Evolutionary conservation across 2,888 invertebrate genomes (phyloP).

Genomic region (Ichneumoninae sp.): DNA sequence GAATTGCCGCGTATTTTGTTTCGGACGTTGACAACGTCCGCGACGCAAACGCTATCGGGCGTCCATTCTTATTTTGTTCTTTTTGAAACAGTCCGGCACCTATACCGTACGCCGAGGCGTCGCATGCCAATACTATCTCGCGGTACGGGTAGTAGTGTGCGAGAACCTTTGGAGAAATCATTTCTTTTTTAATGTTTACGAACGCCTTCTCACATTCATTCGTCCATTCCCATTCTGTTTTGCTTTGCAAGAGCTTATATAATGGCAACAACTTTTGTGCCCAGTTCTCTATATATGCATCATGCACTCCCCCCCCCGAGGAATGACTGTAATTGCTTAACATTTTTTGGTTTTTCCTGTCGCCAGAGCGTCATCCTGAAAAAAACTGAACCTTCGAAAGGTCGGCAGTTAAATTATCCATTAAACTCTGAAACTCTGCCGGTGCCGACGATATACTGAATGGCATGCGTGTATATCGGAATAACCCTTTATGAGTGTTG

Average conservation of each 20-base stretch:
- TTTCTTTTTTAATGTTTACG: constrained; percentile 15
- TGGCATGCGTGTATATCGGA: no score
- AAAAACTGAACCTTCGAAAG: no score
- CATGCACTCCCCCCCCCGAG: constrained; percentile 27
- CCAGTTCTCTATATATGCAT: constrained; percentile 31
- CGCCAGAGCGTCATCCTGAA: no score
- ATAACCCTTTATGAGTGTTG: no score
- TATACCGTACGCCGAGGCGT: constrained; percentile 33
- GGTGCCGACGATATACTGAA: no score
- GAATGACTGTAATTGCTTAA: constrained; percentile 3
- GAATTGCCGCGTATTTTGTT: constrained; percentile 29
- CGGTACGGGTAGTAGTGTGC: constrained; percentile 23
- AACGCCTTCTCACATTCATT: constrained; percentile 33
- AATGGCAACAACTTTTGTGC: constrained; percentile 27
- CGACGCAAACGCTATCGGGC: constrained; percentile 35
- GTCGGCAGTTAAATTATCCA: no score
- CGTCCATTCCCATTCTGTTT: constrained; percentile 29
- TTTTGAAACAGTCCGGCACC: constrained; percentile 29
- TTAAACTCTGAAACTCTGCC: no score
- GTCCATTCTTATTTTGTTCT: constrained; percentile 8
- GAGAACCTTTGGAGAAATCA: constrained; percentile 16
- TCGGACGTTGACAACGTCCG: constrained; percentile 26
- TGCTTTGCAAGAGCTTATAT: constrained; percentile 33
- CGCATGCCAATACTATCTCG: constrained; percentile 28
- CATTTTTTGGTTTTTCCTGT: no score